Evolutionary conservation across 2,113 vertebrate species (phyloP).

Genomic region (Ranitomeya imitator): DNA sequence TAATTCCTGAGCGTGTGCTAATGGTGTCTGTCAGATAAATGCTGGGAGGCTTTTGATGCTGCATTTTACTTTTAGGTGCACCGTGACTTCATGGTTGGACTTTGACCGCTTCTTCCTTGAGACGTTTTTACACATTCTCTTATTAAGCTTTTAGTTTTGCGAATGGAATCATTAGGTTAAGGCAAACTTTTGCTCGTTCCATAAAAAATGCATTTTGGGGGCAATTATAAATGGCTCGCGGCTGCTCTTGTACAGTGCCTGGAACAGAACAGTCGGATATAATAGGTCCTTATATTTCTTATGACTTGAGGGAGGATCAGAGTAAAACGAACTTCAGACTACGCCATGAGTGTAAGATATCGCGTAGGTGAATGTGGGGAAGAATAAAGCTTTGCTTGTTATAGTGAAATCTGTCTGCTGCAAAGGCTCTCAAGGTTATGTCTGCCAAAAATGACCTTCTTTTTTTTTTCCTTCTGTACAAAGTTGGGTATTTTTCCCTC

Average conservation of each 20-base stretch:
- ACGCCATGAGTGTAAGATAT: slow-evolving; percentile 7
- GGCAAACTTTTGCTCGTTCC: neutral
- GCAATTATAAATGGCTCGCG: slow-evolving; percentile 44
- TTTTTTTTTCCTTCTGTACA: slow-evolving; percentile 8
- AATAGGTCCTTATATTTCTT: slow-evolving; percentile 43
- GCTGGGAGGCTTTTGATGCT: slow-evolving; percentile 26
- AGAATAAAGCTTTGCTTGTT: slow-evolving; percentile 50
- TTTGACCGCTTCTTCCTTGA: slow-evolving; percentile 35
- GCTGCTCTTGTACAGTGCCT: slow-evolving; percentile 12
- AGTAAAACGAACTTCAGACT: slow-evolving; percentile 33
- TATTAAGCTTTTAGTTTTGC: slow-evolving; percentile 32
- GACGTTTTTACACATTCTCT: slow-evolving; percentile 24
- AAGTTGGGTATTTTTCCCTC: slow-evolving; percentile 4
- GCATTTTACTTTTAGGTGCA: slow-evolving; percentile 24
- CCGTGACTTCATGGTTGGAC: slow-evolving; percentile 30
- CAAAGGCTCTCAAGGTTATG: slow-evolving; percentile 31
- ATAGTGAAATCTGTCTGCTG: slow-evolving; percentile 36
- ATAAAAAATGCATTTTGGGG: slow-evolving; percentile 28
- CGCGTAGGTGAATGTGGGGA: slow-evolving; percentile 22
- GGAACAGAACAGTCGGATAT: slow-evolving; percentile 33
- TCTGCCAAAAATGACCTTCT: slow-evolving; percentile 25
- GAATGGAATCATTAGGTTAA: slow-evolving; percentile 47
- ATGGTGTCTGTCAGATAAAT: slow-evolving; percentile 16
- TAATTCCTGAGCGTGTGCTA: neutral
- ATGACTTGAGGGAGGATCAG: slow-evolving; percentile 46